Base-by-base conservation (phyloP, 1,140 invertebrate species). In the Sipha flava region DNA sequence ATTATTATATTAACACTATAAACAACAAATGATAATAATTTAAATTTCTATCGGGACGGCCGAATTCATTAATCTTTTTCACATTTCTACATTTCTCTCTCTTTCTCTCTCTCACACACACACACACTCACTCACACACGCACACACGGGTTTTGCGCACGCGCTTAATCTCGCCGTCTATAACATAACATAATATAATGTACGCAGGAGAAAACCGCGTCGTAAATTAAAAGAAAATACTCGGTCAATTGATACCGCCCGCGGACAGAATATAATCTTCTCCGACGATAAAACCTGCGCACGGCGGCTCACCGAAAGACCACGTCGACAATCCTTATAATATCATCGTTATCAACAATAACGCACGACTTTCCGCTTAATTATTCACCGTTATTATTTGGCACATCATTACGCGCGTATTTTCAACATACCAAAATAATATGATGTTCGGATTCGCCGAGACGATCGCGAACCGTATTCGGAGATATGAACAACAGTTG, bases 21-120 rank as follows among this genome's bases (percentile, higher is more conserved):
- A 49, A 52, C 26, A 47, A 72, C 7, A 16, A 9, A 45, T 16
- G 16, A 31, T 49, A 16, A 49, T 49, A 31, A 49, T 49, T 31
- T 49, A 45, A 72, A 72, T 45, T 72, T 72, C 31, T 72, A 72
- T 70, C 26, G 29, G 31, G 31, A 34, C 29, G 5, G 21, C 68
- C 16, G 45, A 72, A 72, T 72, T 72, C 43, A 72, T 72, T 72
- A 72, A 72, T 72, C 68, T 72, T 72, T 49, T 43, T 49, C 21
- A n/a, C n/a, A n/a, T n/a, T n/a, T n/a, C n/a, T n/a, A n/a, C n/a
- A n/a, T n/a, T n/a, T n/a, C n/a, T n/a, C n/a, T n/a, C n/a, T n/a
- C n/a, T n/a, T n/a, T n/a, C n/a, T n/a, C n/a, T n/a, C n/a, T n/a
- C n/a, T n/a, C n/a, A n/a, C n/a, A n/a, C n/a, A n/a, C n/a, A n/a